These are phyloP conservation scores for Bombycilla garrulus DNA, from an alignment of 2,113 vertebrate species.

Conservation along the genomic window DNA sequence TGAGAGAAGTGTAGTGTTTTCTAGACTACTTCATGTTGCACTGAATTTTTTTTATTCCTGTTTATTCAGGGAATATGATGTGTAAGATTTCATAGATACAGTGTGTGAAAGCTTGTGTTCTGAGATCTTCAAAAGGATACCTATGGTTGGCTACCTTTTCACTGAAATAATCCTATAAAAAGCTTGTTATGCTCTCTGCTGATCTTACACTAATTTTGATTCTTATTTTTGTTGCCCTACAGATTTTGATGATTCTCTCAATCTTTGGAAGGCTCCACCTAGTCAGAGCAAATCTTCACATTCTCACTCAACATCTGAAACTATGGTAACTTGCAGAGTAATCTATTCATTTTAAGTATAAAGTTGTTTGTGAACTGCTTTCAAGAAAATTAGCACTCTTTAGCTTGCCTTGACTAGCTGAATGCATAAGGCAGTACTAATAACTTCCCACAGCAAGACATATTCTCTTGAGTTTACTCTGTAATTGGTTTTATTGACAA, in stretches of 20 bases:
- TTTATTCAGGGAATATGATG: background rate
- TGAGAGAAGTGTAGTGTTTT: background rate
- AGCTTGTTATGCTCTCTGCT: background rate
- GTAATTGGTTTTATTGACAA: background rate
- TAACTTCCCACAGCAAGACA: background rate
- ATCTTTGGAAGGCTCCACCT: conserved; percentile 77
- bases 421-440: background rate
- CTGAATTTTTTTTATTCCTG: background rate
- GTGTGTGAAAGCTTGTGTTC: background rate
- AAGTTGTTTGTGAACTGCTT: background rate
- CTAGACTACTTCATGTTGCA: background rate
- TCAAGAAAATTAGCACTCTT: background rate
- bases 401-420: background rate
- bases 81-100: background rate
- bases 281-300: conserved; percentile 74
- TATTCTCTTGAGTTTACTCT: background rate
- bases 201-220: background rate
- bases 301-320: conserved; percentile 91
- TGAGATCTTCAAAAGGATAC: background rate
- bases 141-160: background rate
- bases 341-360: background rate
- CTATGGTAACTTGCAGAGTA: conserved; percentile 76
- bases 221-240: background rate
- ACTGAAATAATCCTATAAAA: background rate
- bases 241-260: conserved; percentile 86